phyloP scores from a whole-genome alignment of 92 coral and sea anemone genomes.

The Pocillopora grandis region DNA sequence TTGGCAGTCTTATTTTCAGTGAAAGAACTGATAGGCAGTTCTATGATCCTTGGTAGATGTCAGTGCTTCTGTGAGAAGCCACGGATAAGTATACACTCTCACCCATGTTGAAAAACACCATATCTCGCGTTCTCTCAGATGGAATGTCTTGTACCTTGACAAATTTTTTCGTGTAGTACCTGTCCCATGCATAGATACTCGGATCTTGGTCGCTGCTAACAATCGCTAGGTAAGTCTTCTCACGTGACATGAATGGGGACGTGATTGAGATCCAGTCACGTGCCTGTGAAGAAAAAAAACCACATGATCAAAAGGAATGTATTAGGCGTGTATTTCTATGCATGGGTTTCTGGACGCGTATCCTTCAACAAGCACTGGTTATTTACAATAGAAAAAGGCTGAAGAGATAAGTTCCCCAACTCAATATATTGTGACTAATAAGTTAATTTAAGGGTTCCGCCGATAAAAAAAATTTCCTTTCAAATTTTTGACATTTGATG shows the following conservation, averaged over 20 bases:
- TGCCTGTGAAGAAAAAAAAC: conserved; percentile 50
- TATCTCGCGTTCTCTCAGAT: conserved; percentile 84
- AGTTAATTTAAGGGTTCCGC: no score
- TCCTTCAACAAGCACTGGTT: no score
- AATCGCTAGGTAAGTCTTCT: conserved; percentile 90
- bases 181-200: conserved; percentile 90
- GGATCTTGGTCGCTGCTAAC: conserved; percentile 78
- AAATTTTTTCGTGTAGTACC: conserved; percentile 68
- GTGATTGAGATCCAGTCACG: conserved; percentile 90
- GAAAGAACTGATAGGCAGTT: not conserved
- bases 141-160: conserved; percentile 86
- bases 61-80: conserved; percentile 80
- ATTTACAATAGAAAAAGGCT: no score
- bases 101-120: conserved; percentile 96
- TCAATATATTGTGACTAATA: no score
- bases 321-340: not conserved
- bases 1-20: not conserved
- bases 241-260: conserved; percentile 90
- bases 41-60: conserved; percentile 77
- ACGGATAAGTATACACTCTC: conserved; percentile 79
- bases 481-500: no score
- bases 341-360: no score
- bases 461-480: no score
- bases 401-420: no score
- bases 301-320: no score